Conservation (phyloP, 2,113 vertebrate species). For the Ciconia maguari region DNA sequence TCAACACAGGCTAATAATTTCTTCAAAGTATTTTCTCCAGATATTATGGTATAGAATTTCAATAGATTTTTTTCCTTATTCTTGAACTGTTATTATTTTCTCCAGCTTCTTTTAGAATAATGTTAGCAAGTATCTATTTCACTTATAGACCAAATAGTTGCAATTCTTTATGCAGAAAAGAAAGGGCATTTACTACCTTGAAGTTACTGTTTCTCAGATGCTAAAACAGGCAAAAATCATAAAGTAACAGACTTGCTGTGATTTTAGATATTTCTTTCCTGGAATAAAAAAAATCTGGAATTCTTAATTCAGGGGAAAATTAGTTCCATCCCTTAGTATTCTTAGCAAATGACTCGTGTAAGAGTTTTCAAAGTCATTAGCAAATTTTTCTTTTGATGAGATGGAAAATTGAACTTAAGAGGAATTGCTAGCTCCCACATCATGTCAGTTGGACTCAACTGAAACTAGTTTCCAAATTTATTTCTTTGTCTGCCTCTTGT, state of each 20-base stretch:
- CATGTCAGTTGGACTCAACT: not conserved
- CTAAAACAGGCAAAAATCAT: not conserved
- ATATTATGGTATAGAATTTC: not conserved
- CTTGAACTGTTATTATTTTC: not conserved
- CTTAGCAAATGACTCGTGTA: conserved; percentile 15
- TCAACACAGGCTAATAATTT: not conserved
- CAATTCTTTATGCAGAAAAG: not conserved
- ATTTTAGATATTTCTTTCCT: not conserved
- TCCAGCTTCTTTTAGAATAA: not conserved
- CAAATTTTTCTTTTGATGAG: not conserved
- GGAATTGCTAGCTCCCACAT: not conserved
- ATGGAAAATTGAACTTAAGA: not conserved
- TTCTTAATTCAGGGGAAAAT: conserved; percentile 28
- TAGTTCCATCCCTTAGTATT: not conserved
- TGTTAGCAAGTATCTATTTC: not conserved
- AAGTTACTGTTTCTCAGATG: not conserved
- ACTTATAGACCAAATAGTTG: not conserved
- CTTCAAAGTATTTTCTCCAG: not conserved
- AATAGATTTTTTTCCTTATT: not conserved
- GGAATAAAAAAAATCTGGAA: not conserved
- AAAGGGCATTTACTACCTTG: not conserved
- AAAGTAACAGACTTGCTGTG: not conserved
- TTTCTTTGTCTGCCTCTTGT: not conserved
- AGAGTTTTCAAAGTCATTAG: conserved; percentile 18
- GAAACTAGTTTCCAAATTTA: not conserved